Percentiles rank a stretch among this genome's conserved stretches.
Conservation (phyloP, 2,888 invertebrate species). For the Lamproptera curius region DNA sequence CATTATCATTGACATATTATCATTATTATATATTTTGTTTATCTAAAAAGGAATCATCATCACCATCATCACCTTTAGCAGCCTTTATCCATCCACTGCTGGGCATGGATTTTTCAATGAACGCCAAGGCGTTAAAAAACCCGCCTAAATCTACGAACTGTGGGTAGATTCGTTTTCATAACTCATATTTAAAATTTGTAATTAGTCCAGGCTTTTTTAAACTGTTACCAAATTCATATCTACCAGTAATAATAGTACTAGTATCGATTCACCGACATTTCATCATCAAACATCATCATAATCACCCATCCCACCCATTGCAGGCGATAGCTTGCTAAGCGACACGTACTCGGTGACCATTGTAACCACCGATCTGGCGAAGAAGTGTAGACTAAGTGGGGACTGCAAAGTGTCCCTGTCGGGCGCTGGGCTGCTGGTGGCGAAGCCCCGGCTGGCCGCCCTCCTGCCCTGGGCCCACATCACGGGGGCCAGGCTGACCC, state of each 20-base stretch:
- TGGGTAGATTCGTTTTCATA: too few species aligned
- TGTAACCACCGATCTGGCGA: constrained; percentile 80
- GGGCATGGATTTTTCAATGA: not conserved
- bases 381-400: constrained; percentile 78
- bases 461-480: constrained; percentile 80
- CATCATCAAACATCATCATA: constrained; percentile 30
- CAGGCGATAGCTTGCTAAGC: constrained; percentile 69
- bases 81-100: too few species aligned
- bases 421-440: constrained; percentile 74
- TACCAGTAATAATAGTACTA: not conserved
- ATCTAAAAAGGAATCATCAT: too few species aligned
- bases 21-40: too few species aligned
- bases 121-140: constrained; percentile 14
- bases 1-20: too few species aligned
- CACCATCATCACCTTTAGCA: too few species aligned
- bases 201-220: not conserved
- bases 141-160: too few species aligned
- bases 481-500: constrained; percentile 69
- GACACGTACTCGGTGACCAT: constrained; percentile 79
- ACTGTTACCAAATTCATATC: not conserved
- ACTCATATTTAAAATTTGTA: too few species aligned
- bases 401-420: constrained; percentile 78
- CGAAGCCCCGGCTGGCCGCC: constrained; percentile 68
- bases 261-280: constrained; percentile 27
- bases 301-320: constrained; percentile 34